A percentile compares a stretch with the other conserved stretches of the same genome.
phyloP scores from a whole-genome alignment of 1,140 invertebrate species.

The Protaetia brevitarsis region DNA sequence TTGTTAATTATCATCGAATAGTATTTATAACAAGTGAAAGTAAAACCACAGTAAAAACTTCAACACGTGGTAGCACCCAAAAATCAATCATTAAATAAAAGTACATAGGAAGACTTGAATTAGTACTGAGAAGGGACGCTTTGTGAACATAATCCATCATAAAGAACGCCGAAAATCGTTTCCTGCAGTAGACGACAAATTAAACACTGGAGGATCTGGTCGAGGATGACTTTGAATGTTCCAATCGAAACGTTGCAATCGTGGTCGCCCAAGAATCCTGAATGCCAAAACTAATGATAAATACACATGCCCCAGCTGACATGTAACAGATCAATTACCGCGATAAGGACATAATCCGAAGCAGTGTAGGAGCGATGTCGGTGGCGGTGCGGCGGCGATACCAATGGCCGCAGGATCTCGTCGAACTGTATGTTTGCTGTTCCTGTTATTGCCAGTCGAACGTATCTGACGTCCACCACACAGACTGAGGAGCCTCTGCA shows the following conservation, averaged over 20 bases:
- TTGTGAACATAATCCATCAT: too few relatives aligned
- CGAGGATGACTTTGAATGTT: neutral
- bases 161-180: neutral
- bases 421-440: too few relatives aligned
- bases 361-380: neutral
- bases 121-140: too few relatives aligned
- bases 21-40: too few relatives aligned
- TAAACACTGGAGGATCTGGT: neutral
- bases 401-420: neutral
- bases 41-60: too few relatives aligned
- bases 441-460: neutral
- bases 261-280: neutral
- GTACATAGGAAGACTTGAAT: too few relatives aligned
- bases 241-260: neutral
- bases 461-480: neutral
- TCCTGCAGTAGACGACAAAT: neutral
- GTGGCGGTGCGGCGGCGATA: too few relatives aligned
- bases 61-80: too few relatives aligned
- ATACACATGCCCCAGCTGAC: constrained; percentile 20
- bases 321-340: constrained; percentile 23
- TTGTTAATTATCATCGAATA: too few relatives aligned
- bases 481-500: too few relatives aligned
- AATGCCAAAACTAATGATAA: constrained; percentile 19
- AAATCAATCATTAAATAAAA: too few relatives aligned
- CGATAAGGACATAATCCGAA: constrained; percentile 21